Conservation (phyloP, 2,797 vertebrate genomes). For the Enteromius paludinosus region DNA sequence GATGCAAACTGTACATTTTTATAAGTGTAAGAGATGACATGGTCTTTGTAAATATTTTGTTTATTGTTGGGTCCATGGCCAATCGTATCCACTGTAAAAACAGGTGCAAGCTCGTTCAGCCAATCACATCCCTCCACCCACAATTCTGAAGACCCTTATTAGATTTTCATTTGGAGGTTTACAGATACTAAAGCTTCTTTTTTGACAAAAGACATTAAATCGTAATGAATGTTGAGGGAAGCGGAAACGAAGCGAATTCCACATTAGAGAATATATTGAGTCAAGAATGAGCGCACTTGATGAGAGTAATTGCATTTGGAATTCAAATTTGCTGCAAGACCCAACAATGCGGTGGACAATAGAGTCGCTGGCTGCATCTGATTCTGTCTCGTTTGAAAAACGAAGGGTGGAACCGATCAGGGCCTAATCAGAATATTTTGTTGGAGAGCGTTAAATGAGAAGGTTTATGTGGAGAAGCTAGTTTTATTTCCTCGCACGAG, state of each 20-base stretch:
- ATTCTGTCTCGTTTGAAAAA: constrained; percentile 21
- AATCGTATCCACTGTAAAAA: constrained; percentile 75
- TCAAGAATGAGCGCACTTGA: constrained; percentile 22
- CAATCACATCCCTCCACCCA: constrained; percentile 29
- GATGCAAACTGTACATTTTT: constrained; percentile 81
- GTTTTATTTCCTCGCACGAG: constrained; percentile 13
- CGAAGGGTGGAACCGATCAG: neutral
- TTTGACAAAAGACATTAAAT: constrained; percentile 30
- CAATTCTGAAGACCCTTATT: constrained; percentile 11
- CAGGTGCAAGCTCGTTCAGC: constrained; percentile 79
- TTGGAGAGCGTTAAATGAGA: constrained; percentile 25
- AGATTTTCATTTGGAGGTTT: constrained; percentile 31
- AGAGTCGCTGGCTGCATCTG: constrained; percentile 29
- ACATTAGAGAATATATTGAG: constrained; percentile 22
- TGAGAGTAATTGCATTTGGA: constrained; percentile 38
- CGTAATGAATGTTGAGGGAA: constrained; percentile 43
- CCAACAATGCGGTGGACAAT: constrained; percentile 6
- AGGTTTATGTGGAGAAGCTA: constrained; percentile 7
- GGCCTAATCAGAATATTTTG: constrained; percentile 2
- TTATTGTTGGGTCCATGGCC: constrained; percentile 80
- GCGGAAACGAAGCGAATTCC: constrained; percentile 8
- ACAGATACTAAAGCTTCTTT: constrained; percentile 19
- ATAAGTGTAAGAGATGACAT: constrained; percentile 79
- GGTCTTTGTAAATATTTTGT: constrained; percentile 88
- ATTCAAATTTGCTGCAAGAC: constrained; percentile 37